Base-by-base conservation (phyloP, 2,888 invertebrate genomes). In the Pseudoips prasinana region DNA sequence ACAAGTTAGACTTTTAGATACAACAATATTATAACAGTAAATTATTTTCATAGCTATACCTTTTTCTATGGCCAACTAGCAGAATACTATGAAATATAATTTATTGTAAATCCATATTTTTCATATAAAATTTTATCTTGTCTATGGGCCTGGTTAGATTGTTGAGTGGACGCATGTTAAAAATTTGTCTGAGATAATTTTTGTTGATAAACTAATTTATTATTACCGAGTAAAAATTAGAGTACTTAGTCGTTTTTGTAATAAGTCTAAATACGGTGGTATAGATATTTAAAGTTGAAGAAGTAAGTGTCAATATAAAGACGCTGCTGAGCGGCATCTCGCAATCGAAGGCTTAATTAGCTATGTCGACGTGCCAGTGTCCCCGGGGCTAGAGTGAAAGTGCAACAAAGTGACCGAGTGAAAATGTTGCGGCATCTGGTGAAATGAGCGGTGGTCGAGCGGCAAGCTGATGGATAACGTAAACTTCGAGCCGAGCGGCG, bases 351-450 rank as follows among this genome's bases (percentile, higher is more conserved):
- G 64, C 55, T 64, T 69, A 76, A 73, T 75, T 76, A 72, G 58
- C 62, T 58, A 73, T 77, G 81, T 80, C 73, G 78, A 82, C 83
- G 82, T 82, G 71, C 81, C 60, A 65, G 61, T 48, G 42, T 70
- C 63, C 65, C 60, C 64, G 59, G 64, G 51, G 54, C 62, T 66
- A 47, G 53, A 75, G 85, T 83, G 85, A 85, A 85, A 85, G 85
- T 84, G 74, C 46, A 31, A 23, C 31, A 26, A 34, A 35, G 28
- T 44, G 31, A 38, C 40, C 38, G 46, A 47, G 64, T 53, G 66
- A 77, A 69, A 72, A 84, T 83, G 78, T 54, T 43, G 46, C 48
- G 49, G 41, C 48, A 55, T 39, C 49, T 53, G 52, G 55, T 63
- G 54, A 64, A 65, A 60, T 66, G 58, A 51, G 46, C 51, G 40